Conservation (phyloP, 2,888 invertebrate genomes). For the Cryptocheilus praepositus region DNA sequence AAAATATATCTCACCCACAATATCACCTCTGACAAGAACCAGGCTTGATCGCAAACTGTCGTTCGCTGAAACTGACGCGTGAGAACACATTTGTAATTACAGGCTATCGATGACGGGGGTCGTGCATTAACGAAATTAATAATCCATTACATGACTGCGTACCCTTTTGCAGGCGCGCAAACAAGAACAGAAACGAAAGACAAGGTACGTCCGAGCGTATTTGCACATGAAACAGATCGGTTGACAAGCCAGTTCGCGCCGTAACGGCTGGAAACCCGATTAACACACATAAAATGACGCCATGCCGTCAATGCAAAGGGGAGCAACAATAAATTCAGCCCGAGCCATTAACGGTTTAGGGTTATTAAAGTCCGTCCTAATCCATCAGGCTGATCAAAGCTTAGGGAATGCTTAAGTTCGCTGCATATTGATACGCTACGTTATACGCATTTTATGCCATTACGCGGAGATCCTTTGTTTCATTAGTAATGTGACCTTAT, state of each 20-base stretch:
- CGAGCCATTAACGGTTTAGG: constrained; percentile 52
- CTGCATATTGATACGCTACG: too few species aligned
- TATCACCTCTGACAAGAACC: too few species aligned
- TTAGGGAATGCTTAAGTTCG: constrained; percentile 11
- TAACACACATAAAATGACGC: too few species aligned
- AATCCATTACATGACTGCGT: constrained; percentile 34
- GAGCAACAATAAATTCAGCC: constrained; percentile 39
- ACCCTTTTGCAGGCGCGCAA: constrained; percentile 13
- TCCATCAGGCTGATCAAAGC: constrained; percentile 62
- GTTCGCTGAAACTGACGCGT: too few species aligned
- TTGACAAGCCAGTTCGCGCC: not conserved
- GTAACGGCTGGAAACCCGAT: not conserved
- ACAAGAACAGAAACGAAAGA: constrained; percentile 3
- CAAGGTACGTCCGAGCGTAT: constrained; percentile 13
- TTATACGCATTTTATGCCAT: too few species aligned
- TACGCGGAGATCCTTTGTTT: too few species aligned
- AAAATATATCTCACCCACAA: too few species aligned
- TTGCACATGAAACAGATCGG: constrained; percentile 25
- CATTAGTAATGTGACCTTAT: too few species aligned
- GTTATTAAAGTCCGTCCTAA: constrained; percentile 50
- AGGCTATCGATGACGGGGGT: too few species aligned
- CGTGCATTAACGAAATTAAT: constrained; percentile 48
- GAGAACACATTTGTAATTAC: too few species aligned
- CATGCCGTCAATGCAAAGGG: too few species aligned
- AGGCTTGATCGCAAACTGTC: too few species aligned